Conservation (phyloP, 2,888 invertebrate species). For the Ischnura elegans region DNA sequence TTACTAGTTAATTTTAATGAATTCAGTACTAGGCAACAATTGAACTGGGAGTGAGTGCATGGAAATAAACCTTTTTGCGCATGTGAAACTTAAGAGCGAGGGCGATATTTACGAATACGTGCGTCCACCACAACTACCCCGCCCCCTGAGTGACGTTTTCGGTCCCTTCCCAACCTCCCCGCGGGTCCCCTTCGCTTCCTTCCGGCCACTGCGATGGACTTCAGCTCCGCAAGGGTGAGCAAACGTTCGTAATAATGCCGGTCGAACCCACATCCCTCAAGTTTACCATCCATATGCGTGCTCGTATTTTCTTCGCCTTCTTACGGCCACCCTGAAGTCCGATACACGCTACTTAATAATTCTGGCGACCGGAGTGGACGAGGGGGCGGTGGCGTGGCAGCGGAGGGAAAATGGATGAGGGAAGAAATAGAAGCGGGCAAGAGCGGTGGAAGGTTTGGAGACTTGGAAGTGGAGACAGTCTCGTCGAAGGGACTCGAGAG, state of each 20-base stretch:
- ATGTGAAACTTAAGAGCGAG: too few species aligned
- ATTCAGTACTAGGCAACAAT: too few species aligned
- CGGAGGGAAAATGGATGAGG: not conserved
- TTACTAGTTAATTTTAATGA: too few species aligned
- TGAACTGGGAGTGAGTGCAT: too few species aligned
- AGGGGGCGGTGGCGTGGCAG: not conserved
- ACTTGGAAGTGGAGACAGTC: not conserved
- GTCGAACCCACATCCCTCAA: not conserved
- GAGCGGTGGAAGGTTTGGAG: not conserved
- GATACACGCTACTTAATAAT: constrained; percentile 30
- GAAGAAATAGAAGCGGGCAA: not conserved
- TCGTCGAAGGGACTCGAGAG: not conserved
- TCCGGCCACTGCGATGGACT: not conserved
- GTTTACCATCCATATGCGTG: not conserved
- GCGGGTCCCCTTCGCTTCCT: not conserved
- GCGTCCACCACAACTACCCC: constrained; percentile 6
- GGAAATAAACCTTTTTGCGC: too few species aligned
- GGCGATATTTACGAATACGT: not conserved
- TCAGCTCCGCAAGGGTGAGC: not conserved
- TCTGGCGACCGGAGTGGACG: not conserved
- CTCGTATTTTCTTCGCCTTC: not conserved
- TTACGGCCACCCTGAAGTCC: not conserved
- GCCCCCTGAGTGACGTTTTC: not conserved
- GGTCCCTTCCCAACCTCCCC: not conserved
- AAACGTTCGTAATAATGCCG: not conserved